Conservation (phyloP, 2,797 vertebrate species). For the Microhierax caerulescens region DNA sequence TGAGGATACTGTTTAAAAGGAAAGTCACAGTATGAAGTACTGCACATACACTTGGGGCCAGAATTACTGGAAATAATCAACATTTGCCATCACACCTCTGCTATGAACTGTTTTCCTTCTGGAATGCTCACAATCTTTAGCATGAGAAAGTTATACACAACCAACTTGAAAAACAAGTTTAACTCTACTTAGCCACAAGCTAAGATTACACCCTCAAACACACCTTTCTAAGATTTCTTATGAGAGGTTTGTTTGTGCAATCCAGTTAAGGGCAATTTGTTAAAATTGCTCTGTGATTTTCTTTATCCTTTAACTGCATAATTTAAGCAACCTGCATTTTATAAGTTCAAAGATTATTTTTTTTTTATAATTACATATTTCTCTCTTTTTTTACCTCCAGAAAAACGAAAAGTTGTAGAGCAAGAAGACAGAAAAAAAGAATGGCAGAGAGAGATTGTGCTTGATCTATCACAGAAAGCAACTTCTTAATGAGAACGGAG, state of each 20-base stretch:
- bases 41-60: background rate
- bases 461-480: background rate
- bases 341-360: conserved; percentile 46
- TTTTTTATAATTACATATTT: conserved; percentile 51
- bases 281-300: conserved; percentile 71
- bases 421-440: background rate
- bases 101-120: conserved; percentile 49
- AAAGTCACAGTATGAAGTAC: background rate
- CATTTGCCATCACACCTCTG: conserved; percentile 54
- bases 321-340: conserved; percentile 64
- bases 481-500: background rate
- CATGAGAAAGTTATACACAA: conserved; percentile 79
- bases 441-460: background rate
- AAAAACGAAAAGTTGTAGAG: conserved; percentile 31
- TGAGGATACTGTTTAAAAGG: background rate
- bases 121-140: conserved; percentile 75
- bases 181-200: conserved; percentile 71
- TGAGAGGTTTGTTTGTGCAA: conserved; percentile 65
- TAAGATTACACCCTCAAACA: conserved; percentile 78
- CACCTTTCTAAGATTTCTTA: conserved; percentile 74
- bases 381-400: conserved; percentile 39
- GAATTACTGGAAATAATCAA: conserved; percentile 53
- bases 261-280: conserved; percentile 71
- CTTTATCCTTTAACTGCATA: conserved; percentile 63
- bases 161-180: conserved; percentile 82